phyloP scores from a whole-genome alignment of 1,140 invertebrate species.

The Mercenaria mercenaria region DNA sequence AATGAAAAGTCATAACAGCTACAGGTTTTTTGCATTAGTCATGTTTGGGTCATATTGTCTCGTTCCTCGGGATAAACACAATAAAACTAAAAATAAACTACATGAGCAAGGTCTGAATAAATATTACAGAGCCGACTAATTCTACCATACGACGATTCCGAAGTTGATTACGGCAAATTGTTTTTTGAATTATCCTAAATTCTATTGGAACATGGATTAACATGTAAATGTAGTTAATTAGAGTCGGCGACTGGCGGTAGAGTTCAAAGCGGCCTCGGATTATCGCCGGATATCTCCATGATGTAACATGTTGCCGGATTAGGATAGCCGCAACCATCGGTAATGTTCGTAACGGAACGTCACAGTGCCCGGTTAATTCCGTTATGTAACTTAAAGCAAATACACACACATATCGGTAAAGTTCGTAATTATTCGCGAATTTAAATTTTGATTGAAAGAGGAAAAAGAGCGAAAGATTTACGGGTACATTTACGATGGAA shows the following conservation, averaged over 20 bases:
- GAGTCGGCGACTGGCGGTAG: slow-evolving; percentile 34
- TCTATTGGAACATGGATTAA: slow-evolving; percentile 49
- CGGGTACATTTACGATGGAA: not conserved
- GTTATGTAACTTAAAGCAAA: not conserved
- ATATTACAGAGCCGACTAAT: not conserved
- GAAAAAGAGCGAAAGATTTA: no score
- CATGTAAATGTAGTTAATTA: slow-evolving; percentile 59
- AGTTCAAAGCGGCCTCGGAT: slow-evolving; percentile 45
- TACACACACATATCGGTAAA: not conserved
- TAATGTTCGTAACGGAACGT: slow-evolving; percentile 1
- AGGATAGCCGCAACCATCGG: slow-evolving; percentile 5
- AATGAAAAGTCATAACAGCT: not conserved
- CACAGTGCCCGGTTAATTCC: not conserved
- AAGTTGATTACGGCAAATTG: slow-evolving; percentile 11
- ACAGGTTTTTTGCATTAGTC: slow-evolving; percentile 1
- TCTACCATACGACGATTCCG: not conserved
- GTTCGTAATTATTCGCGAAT: not conserved
- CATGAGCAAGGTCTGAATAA: not conserved
- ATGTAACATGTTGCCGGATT: slow-evolving; percentile 64
- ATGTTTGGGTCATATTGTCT: not conserved
- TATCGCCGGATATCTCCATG: slow-evolving; percentile 52
- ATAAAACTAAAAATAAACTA: slow-evolving; percentile 9
- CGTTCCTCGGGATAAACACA: slow-evolving; percentile 10
- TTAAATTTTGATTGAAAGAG: not conserved
- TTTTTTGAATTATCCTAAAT: slow-evolving; percentile 3